A percentile compares a stretch with the other conserved stretches of the same genome.
Evolutionary conservation across 2,888 invertebrate genomes (phyloP).

Genomic region (Mythimna albipuncta): DNA sequence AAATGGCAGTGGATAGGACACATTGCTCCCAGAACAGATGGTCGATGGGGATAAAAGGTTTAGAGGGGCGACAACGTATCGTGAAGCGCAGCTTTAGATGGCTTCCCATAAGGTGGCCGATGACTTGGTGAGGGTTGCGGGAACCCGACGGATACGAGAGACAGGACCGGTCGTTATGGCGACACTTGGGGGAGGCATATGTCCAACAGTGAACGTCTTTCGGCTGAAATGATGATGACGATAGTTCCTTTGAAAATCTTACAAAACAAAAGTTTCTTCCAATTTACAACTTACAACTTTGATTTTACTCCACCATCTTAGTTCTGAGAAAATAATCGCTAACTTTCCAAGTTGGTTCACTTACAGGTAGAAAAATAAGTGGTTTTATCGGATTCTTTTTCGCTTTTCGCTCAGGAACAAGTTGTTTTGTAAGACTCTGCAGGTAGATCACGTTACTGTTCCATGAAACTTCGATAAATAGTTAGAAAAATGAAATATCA

Average conservation of each 20-base stretch:
- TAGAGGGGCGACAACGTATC: too few relatives aligned
- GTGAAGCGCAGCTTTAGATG: too few relatives aligned
- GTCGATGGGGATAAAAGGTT: too few relatives aligned
- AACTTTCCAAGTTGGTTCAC: conserved; percentile 22
- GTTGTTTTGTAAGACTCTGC: not conserved
- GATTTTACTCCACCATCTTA: not conserved
- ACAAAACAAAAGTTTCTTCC: not conserved
- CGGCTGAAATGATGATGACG: too few relatives aligned
- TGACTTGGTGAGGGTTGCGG: too few relatives aligned
- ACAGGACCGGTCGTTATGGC: too few relatives aligned
- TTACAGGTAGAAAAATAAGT: conserved; percentile 7
- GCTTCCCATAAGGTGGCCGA: too few relatives aligned
- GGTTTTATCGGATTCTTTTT: conserved; percentile 1
- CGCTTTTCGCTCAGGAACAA: not conserved
- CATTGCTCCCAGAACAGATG: too few relatives aligned
- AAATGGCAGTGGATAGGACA: too few relatives aligned
- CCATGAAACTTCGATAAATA: not conserved
- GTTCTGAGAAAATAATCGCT: conserved; percentile 4
- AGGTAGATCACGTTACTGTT: not conserved
- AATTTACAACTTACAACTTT: not conserved
- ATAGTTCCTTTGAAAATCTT: not conserved
- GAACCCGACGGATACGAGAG: too few relatives aligned
- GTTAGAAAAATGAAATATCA: not conserved
- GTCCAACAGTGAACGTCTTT: too few relatives aligned
- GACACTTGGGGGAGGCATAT: too few relatives aligned